A percentile compares a stretch with the other conserved stretches of the same genome.
These are phyloP conservation scores for Agriopis leucophaearia DNA, from an alignment of 2,888 invertebrate species.

Conservation along the genomic window DNA sequence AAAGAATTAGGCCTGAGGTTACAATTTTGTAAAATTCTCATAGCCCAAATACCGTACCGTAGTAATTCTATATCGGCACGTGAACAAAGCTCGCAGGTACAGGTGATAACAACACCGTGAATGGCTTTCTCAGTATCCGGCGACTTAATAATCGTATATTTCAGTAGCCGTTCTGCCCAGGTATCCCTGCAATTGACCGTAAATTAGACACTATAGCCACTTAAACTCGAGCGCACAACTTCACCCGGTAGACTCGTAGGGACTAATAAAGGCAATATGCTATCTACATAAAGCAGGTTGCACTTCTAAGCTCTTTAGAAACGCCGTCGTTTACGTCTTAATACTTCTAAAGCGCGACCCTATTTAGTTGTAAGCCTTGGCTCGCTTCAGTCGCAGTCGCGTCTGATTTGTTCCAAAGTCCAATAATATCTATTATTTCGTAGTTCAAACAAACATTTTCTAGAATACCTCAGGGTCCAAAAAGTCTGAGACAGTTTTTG, in stretches of 20 bases:
- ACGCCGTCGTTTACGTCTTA: conserved; percentile 38
- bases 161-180: conserved; percentile 51
- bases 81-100: conserved; percentile 39
- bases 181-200: conserved; percentile 58
- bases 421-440: conserved; percentile 33
- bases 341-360: conserved; percentile 35
- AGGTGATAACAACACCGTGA: conserved; percentile 45
- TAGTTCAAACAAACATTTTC: conserved; percentile 20
- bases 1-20: not conserved
- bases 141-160: conserved; percentile 51
- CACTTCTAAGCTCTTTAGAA: conserved; percentile 45
- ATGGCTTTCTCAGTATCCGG: conserved; percentile 36
- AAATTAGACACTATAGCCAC: conserved; percentile 62
- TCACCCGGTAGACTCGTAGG: conserved; percentile 51
- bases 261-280: conserved; percentile 56
- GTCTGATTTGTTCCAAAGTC: conserved; percentile 28
- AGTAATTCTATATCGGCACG: conserved; percentile 14
- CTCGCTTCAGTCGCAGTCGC: conserved; percentile 29
- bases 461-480: conserved; percentile 5
- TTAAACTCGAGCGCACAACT: conserved; percentile 59
- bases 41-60: conserved; percentile 8
- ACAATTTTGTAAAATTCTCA: conserved; percentile 21
- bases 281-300: conserved; percentile 59
- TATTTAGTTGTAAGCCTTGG: conserved; percentile 43
- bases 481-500: conserved; percentile 5